Evolutionary conservation across 2,888 invertebrate genomes (phyloP), one percentile per base, ranked within the genome.

Genomic region (Oegoconia quadripuncta): DNA sequence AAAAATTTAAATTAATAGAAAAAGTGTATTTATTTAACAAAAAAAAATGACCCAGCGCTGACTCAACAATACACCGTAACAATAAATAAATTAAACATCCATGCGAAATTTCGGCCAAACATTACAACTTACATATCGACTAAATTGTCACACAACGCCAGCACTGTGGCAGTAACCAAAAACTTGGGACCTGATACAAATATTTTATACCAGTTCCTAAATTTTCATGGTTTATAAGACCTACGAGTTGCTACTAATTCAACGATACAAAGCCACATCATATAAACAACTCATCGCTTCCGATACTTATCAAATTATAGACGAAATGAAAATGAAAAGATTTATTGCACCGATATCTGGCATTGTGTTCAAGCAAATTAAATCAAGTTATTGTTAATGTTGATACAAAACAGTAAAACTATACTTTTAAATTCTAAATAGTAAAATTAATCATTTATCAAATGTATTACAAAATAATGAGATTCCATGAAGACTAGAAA

Each of bases 401-500:
- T 63, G 59, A 58, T 69, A 73, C 52, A 72, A 71, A 72, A 68
- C 52, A 64, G 68, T 69, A 73, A 63, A 68, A 52, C 67, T 68
- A 76, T 66, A 55, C 46, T 53, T 69, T 67, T 65, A 64, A 63
- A 60, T 55, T 64, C 64, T 74, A 74, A 52, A 60, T 59, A 60
- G 60, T 62, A 63, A 66, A 67, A 64, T 70, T 27, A 62, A 59
- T 65, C 67, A 59, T 64, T 67, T 62, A 69, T 68, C 63, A 77
- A 80, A 75, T 75, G 66, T 69, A 66, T 64, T 70, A 71, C 67
- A 73, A 73, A 76, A 75, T 78, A 79, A 86, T 87, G 86, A 84
- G 77, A 83, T 79, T 79, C 68, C 74, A 83, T 86, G 86, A 86
- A 78, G 74, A 79, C 87, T 87, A 87, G 83, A 84, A 74, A 71